Evolutionary conservation across 2,888 invertebrate genomes (phyloP), one percentile per base, ranked within the genome.

Genomic region (Drosophila borealis): DNA sequence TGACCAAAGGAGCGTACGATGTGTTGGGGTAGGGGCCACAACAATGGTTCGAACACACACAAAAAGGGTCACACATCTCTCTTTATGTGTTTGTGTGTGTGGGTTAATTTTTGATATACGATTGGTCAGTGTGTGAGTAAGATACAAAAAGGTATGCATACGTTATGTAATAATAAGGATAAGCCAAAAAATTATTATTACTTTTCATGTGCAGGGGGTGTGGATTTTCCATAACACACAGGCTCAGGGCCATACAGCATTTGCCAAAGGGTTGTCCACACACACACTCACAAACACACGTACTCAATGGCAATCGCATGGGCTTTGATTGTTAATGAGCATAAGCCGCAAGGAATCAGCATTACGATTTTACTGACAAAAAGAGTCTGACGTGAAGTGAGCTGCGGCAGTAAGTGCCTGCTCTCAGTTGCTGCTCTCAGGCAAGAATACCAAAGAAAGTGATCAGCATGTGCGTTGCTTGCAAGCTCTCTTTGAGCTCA

Each of bases 161-260:
- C 80, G 79, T 88, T 90, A 88, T 85, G 78, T 88, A 90, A 90
- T 89, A 89, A 90, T 90, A 88, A 88, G 90, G 88, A 90, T 90
- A 87, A 91, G 87, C 89, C 89, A 82, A 89, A 90, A 89, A 89
- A 89, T 88, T 89, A 88, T 90, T 90, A 88, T 89, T 89, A 88
- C 83, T 88, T 90, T 88, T 82, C 77, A 74, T 64, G 63, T 34
- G 50, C 17, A 37, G 25, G 29, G 29, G 62, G 25, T 37, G 36
- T 13, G 21, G 4, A 13, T 14, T 33, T 48, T 34, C 36, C 13
- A n/a, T 25, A 29, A 3, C 11, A 33, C 11, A 36, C 11, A 25
- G 34, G 39, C 19, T 53, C 51, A 11, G 49, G 51, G 50, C 41
- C 33, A 37, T 4, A 10, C 14, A 14, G 11, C 46, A 11, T 44